These are phyloP conservation scores for Sesia bembeciformis DNA, from an alignment of 2,888 invertebrate species.

Conservation along the genomic window DNA sequence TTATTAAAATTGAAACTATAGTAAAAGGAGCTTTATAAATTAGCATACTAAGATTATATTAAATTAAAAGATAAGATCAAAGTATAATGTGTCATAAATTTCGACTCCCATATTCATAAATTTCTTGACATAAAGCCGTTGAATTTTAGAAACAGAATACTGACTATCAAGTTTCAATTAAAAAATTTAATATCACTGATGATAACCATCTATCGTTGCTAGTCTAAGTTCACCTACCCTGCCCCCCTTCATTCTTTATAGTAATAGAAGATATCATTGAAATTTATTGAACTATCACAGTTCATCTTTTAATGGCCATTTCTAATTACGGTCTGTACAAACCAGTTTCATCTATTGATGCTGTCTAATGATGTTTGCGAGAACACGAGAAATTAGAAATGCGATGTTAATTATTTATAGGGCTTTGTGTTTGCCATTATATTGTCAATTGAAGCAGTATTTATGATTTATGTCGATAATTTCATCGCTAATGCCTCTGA, in stretches of 20 bases:
- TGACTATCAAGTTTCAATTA: slow-evolving; percentile 45
- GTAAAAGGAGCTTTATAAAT: not conserved
- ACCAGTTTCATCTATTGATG: slow-evolving; percentile 26
- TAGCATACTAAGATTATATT: not conserved
- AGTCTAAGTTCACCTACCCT: slow-evolving; percentile 7
- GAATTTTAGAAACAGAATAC: slow-evolving; percentile 11
- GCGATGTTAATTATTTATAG: slow-evolving; percentile 10
- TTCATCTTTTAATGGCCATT: slow-evolving; percentile 20
- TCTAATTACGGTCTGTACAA: slow-evolving; percentile 24
- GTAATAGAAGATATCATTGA: slow-evolving; percentile 2
- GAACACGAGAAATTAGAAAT: slow-evolving; percentile 10
- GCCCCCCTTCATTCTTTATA: slow-evolving; percentile 1
- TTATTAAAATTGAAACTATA: no score
- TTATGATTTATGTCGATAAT: no score
- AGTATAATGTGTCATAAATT: not conserved
- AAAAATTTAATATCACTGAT: slow-evolving; percentile 20
- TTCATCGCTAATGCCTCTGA: no score
- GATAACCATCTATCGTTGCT: slow-evolving; percentile 28
- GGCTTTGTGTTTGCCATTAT: slow-evolving; percentile 1
- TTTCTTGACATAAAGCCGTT: slow-evolving; percentile 5
- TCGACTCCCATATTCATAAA: slow-evolving; percentile 5
- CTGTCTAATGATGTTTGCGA: slow-evolving; percentile 24
- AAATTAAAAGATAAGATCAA: not conserved
- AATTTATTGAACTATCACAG: slow-evolving; percentile 20
- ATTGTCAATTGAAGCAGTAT: not conserved